These are phyloP conservation scores for Simalia tracyae DNA, from an alignment of 2,797 vertebrate species.

Conservation along the genomic window DNA sequence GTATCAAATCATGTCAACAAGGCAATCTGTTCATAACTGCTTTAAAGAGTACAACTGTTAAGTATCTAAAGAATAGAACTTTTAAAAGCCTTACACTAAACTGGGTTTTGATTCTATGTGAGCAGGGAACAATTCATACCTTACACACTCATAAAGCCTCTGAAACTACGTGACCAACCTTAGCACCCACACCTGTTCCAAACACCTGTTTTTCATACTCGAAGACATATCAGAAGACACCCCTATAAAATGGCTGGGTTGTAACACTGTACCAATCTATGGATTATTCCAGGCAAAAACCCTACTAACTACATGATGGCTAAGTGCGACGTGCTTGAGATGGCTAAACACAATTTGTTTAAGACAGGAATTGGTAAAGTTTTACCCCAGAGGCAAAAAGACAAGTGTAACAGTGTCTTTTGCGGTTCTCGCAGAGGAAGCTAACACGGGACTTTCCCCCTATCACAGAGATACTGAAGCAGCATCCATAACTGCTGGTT, in stretches of 20 bases:
- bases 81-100: background rate
- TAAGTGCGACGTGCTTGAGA: background rate
- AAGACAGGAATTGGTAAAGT: background rate
- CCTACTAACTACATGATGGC: background rate
- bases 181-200: background rate
- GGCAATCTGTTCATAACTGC: background rate
- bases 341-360: background rate
- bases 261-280: background rate
- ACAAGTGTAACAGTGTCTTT: background rate
- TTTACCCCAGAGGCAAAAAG: background rate
- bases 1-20: background rate
- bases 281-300: background rate
- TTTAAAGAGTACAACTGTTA: background rate
- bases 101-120: background rate
- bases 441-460: background rate
- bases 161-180: background rate
- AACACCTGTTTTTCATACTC: background rate
- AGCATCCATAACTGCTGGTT: background rate
- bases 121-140: background rate
- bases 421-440: background rate
- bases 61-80: background rate
- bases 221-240: background rate
- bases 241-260: background rate
- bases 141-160: background rate
- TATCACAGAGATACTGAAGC: background rate